Conservation (phyloP, 2,888 invertebrate genomes). For the Helobdella robusta region DNA sequence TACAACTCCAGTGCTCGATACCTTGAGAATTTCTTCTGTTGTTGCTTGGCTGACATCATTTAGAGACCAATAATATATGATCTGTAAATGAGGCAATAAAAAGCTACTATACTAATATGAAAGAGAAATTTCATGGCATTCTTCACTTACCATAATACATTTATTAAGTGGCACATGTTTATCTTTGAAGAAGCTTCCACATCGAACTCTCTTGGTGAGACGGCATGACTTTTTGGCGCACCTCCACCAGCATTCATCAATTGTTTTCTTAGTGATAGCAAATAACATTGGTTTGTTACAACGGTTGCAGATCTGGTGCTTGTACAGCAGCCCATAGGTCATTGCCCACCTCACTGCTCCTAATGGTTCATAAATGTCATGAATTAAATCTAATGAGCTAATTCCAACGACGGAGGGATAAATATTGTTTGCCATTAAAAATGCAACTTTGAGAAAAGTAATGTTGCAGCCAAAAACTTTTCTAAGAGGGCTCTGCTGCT, state of each 20-base stretch:
- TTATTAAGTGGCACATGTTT: not conserved
- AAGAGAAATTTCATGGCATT: too few relatives aligned
- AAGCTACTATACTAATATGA: too few relatives aligned
- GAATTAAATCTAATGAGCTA: too few relatives aligned
- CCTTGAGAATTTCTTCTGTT: not conserved
- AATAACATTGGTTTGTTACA: not conserved
- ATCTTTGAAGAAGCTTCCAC: not conserved
- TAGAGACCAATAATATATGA: not conserved
- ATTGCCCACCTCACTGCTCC: not conserved
- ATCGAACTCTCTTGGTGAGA: not conserved
- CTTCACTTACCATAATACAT: not conserved
- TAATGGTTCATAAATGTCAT: too few relatives aligned
- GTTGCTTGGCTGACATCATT: not conserved
- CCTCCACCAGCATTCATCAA: not conserved
- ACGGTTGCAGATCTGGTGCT: not conserved
- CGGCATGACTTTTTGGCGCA: not conserved
- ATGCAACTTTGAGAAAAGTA: too few relatives aligned
- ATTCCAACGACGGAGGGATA: too few relatives aligned
- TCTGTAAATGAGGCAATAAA: not conserved
- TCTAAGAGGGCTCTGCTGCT: too few relatives aligned
- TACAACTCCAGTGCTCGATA: not conserved
- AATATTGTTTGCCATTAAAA: too few relatives aligned
- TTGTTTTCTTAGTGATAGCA: not conserved
- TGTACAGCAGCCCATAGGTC: not conserved
- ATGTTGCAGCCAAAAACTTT: too few relatives aligned